These are phyloP conservation scores for Ardeotis arabs DNA, from an alignment of 2,113 vertebrate genomes.

Conservation along the genomic window DNA sequence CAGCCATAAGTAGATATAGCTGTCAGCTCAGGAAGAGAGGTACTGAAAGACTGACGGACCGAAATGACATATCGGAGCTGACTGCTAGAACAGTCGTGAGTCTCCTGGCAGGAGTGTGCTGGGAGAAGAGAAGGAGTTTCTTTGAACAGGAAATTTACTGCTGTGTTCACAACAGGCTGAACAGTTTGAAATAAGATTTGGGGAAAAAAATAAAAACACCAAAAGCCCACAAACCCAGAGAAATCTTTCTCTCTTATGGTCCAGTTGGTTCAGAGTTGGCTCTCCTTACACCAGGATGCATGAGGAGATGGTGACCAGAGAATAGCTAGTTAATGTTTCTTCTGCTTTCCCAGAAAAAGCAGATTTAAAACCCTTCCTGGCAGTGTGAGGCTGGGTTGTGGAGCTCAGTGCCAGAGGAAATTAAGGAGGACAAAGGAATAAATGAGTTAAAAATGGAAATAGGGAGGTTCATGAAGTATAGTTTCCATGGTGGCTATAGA, in stretches of 20 bases:
- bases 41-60: not conserved
- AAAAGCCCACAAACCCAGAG: not conserved
- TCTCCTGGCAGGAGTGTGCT: not conserved
- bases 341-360: not conserved
- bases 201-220: fast-evolving
- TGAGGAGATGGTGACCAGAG: not conserved
- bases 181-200: not conserved
- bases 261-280: not conserved
- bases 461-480: not conserved
- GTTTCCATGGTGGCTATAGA: not conserved
- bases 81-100: not conserved
- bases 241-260: not conserved
- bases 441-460: not conserved
- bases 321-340: not conserved
- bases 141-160: not conserved
- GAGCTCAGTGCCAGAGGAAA: not conserved
- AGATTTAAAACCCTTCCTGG: not conserved
- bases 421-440: not conserved
- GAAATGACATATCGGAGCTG: not conserved
- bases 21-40: not conserved
- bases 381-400: not conserved
- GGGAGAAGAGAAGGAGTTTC: not conserved
- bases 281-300: not conserved
- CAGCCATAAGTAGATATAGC: not conserved
- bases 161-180: not conserved